Percentiles rank a stretch among this genome's conserved stretches.
phyloP scores from a whole-genome alignment of 2,113 vertebrate species.

The Ailurus styani region DNA sequence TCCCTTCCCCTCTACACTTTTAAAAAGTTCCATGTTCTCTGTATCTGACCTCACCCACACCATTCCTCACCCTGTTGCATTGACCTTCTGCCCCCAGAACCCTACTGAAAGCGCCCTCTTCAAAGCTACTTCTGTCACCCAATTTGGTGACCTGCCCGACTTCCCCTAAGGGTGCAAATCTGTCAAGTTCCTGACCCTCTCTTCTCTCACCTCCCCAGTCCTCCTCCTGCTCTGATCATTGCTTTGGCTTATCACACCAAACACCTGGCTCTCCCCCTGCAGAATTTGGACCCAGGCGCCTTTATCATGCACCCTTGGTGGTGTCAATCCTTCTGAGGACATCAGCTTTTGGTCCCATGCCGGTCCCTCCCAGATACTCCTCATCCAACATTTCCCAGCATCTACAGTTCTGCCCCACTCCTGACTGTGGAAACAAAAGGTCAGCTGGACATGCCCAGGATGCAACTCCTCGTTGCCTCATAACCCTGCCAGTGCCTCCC shows the following conservation, averaged over 20 bases:
- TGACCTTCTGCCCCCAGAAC: background rate
- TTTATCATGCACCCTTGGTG: background rate
- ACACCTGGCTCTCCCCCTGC: background rate
- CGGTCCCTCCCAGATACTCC: background rate
- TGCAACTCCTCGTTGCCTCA: background rate
- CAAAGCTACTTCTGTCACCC: background rate
- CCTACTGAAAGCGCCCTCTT: background rate
- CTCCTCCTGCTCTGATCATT: background rate
- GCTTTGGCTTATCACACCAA: background rate
- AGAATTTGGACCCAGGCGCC: background rate
- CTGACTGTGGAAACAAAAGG: background rate
- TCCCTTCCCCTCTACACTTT: background rate
- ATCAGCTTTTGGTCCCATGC: background rate
- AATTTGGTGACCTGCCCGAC: background rate
- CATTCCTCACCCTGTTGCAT: fast-evolving
- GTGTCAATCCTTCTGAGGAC: background rate
- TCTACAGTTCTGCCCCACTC: background rate
- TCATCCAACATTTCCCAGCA: background rate
- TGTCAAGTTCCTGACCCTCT: background rate
- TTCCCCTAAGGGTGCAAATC: background rate
- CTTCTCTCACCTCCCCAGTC: background rate
- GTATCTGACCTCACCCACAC: background rate
- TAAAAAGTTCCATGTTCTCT: background rate
- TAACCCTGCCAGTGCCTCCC: background rate
- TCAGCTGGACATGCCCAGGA: background rate